Percentiles rank a stretch among this genome's conserved stretches.
Conservation (phyloP, 2,888 invertebrate genomes). For the Rhopalosiphum nymphaeae region DNA sequence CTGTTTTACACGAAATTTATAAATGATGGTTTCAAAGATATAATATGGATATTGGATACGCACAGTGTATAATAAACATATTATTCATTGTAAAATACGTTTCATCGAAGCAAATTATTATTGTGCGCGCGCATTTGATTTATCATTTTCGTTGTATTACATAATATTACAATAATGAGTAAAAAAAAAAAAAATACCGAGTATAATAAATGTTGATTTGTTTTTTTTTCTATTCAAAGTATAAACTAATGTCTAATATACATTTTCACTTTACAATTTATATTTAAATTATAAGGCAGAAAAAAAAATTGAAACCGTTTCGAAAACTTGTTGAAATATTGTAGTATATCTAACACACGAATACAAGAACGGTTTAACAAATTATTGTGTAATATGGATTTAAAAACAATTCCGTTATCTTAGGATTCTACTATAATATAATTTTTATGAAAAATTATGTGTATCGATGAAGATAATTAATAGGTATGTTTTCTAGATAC, state of each 20-base stretch:
- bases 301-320: neutral
- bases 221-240: neutral
- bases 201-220: neutral
- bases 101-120: neutral
- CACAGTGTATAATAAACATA: neutral
- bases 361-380: neutral
- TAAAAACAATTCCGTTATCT: neutral
- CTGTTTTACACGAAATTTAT: neutral
- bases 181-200: neutral
- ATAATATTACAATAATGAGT: neutral
- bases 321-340: neutral
- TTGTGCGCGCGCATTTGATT: neutral
- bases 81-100: neutral
- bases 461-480: neutral
- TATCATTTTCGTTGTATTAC: neutral
- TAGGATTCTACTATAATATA: neutral
- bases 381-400: neutral
- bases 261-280: neutral
- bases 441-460: neutral
- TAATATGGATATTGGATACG: neutral
- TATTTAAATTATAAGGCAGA: neutral
- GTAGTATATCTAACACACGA: neutral
- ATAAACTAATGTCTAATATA: neutral
- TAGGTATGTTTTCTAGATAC: neutral
- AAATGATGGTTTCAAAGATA: neutral